phyloP scores from a whole-genome alignment of 2,113 vertebrate species.

The Pelecanus crispus region DNA sequence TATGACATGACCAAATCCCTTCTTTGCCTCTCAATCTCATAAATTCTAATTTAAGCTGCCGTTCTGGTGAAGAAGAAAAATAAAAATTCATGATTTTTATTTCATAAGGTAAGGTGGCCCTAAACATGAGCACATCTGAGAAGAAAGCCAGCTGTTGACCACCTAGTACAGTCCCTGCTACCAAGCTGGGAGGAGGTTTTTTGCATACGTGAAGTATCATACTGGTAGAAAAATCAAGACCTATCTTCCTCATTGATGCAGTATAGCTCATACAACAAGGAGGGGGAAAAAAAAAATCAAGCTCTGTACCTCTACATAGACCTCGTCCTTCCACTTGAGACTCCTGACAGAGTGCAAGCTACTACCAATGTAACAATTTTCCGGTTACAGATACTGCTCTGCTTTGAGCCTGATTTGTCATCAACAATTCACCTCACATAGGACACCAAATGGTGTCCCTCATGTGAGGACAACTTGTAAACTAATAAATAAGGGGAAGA shows the following conservation, averaged over 20 bases:
- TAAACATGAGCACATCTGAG: neutral
- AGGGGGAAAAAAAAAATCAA: neutral
- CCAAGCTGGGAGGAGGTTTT: neutral
- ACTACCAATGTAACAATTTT: neutral
- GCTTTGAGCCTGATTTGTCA: neutral
- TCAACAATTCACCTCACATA: slow-evolving; percentile 17
- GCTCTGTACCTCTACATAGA: neutral
- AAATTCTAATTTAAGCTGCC: neutral
- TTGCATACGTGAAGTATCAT: neutral
- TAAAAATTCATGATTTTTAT: neutral
- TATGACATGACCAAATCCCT: neutral
- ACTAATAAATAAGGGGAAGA: slow-evolving; percentile 44
- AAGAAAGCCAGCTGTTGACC: neutral
- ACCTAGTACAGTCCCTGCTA: neutral
- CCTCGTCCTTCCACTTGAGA: neutral
- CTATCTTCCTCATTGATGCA: neutral
- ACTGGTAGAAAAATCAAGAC: neutral
- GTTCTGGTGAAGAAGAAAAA: neutral
- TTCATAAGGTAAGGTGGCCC: neutral
- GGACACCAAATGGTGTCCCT: neutral
- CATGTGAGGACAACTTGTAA: slow-evolving; percentile 56
- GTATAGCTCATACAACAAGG: neutral
- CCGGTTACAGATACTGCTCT: neutral
- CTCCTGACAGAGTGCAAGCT: neutral
- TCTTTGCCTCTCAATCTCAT: neutral